Evolutionary conservation across 2,797 vertebrate species (phyloP).

Genomic region (Gobio occitaniae): DNA sequence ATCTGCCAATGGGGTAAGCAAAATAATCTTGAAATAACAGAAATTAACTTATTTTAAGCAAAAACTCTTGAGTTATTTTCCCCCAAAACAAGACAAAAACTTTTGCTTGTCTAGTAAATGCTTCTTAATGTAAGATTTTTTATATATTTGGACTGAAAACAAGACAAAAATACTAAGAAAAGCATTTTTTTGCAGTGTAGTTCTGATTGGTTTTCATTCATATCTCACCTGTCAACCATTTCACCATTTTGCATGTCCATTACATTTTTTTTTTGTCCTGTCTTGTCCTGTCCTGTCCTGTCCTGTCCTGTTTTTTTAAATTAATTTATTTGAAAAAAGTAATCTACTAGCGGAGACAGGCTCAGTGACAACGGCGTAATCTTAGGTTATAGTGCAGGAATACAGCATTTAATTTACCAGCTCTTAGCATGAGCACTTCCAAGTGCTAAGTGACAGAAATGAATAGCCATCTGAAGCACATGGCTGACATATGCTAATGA

Average conservation of each 20-base stretch:
- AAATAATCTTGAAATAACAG: no score
- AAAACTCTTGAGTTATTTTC: no score
- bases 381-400: slow-evolving; percentile 44
- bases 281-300: neutral
- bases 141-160: no score
- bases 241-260: slow-evolving; percentile 27
- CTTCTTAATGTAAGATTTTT: no score
- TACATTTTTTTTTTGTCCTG: slow-evolving; percentile 59
- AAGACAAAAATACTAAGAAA: no score
- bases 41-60: no score
- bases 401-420: slow-evolving; percentile 52
- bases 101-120: no score
- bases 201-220: slow-evolving; percentile 27
- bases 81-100: no score
- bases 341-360: slow-evolving; percentile 62
- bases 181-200: no score
- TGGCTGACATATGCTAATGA: slow-evolving; percentile 60
- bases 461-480: slow-evolving; percentile 55
- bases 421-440: slow-evolving; percentile 51
- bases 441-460: slow-evolving; percentile 62
- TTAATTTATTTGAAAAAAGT: slow-evolving; percentile 2
- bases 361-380: slow-evolving; percentile 42
- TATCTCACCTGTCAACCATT: slow-evolving; percentile 60
- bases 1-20: no score
- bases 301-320: neutral